Conservation (phyloP, 2,888 invertebrate species). For the Trisateles emortualis region DNA sequence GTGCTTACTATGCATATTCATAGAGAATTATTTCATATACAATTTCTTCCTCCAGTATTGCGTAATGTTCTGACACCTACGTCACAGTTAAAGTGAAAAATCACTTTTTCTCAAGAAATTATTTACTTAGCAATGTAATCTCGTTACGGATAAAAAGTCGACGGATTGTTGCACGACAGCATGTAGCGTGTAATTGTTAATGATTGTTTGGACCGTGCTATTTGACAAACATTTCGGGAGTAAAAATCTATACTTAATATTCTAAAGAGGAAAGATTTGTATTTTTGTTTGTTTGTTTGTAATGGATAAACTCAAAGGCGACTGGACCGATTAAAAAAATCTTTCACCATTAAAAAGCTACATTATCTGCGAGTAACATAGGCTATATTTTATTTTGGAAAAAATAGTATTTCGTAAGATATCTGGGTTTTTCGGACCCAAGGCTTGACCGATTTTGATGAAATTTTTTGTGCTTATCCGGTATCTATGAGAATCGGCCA, state of each 20-base stretch:
- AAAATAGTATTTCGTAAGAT: too few relatives aligned
- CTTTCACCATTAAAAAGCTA: too few relatives aligned
- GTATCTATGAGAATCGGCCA: too few relatives aligned
- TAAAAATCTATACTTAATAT: neutral
- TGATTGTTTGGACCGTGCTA: neutral
- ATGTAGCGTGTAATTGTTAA: slow-evolving; percentile 5
- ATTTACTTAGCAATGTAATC: slow-evolving; percentile 11
- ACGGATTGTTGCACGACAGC: slow-evolving; percentile 41
- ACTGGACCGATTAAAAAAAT: too few relatives aligned
- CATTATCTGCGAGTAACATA: too few relatives aligned
- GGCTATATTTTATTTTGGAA: too few relatives aligned
- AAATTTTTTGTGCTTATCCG: too few relatives aligned
- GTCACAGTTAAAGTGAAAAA: slow-evolving; percentile 28
- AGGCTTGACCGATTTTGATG: too few relatives aligned
- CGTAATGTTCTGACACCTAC: slow-evolving; percentile 17
- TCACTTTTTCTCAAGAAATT: slow-evolving; percentile 38
- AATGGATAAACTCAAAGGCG: too few relatives aligned
- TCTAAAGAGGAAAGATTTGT: too few relatives aligned
- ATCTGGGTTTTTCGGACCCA: too few relatives aligned
- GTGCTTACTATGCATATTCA: slow-evolving; percentile 12
- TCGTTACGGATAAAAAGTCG: slow-evolving; percentile 16
- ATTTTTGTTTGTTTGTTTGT: too few relatives aligned
- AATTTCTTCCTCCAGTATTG: slow-evolving; percentile 14
- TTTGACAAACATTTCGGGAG: neutral
- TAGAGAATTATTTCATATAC: slow-evolving; percentile 15